These are phyloP conservation scores for Hyles vespertilio DNA, from an alignment of 1,140 invertebrate genomes.

Conservation along the genomic window DNA sequence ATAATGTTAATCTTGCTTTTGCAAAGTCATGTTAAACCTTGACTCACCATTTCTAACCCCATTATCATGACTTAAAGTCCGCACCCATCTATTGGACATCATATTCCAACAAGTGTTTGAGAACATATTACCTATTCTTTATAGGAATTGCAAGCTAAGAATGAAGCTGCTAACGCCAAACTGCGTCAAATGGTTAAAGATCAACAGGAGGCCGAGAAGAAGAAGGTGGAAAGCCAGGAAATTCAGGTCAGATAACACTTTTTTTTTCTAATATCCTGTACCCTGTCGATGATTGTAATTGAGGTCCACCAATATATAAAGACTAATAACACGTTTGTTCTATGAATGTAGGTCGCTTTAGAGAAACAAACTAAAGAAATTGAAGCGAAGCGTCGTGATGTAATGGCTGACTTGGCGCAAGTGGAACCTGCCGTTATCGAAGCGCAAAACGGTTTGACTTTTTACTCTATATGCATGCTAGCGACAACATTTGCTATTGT, in stretches of 20 bases:
- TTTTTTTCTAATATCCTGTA: background rate
- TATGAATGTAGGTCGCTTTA: slow-evolving; percentile 74
- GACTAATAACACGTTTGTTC: slow-evolving; percentile 2
- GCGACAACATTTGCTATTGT: background rate
- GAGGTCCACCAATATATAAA: slow-evolving; percentile 11
- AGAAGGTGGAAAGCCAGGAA: slow-evolving; percentile 98
- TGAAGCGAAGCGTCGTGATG: slow-evolving; percentile 92
- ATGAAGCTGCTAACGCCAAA: slow-evolving; percentile 98
- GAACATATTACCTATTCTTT: no score
- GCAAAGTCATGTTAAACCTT: no score
- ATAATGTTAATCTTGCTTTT: background rate
- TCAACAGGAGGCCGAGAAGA: slow-evolving; percentile 99
- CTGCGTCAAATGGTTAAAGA: slow-evolving; percentile 99
- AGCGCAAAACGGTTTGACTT: slow-evolving; percentile 92
- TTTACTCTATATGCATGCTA: slow-evolving; percentile 28
- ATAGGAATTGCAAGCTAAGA: slow-evolving; percentile 97
- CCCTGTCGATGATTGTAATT: background rate
- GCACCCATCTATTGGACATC: no score
- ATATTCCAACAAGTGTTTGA: no score
- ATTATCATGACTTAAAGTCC: no score
- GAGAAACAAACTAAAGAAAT: slow-evolving; percentile 95
- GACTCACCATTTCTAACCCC: no score
- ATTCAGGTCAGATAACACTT: slow-evolving; percentile 83
- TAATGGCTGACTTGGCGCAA: slow-evolving; percentile 95
- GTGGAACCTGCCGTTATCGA: slow-evolving; percentile 99